phyloP scores from a whole-genome alignment of 1,140 invertebrate species.

The Drosophila micromelanica region DNA sequence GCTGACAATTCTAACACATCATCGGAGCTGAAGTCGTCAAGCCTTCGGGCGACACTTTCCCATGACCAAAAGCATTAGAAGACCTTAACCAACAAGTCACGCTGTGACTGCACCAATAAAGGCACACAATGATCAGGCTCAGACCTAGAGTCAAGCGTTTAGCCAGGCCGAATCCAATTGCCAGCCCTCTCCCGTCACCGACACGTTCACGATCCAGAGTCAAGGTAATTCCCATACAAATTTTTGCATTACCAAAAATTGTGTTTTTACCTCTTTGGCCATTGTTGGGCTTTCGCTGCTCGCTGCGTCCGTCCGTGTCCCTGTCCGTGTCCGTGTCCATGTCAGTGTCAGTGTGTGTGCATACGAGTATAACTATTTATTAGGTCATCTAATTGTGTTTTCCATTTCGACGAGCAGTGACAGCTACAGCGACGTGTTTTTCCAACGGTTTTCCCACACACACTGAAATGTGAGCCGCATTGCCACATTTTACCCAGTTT shows the following conservation, averaged over 20 bases:
- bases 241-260: constrained; percentile 71
- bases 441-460: constrained; percentile 75
- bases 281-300: constrained; percentile 44
- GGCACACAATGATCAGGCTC: constrained; percentile 50
- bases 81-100: constrained; percentile 61
- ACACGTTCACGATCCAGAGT: constrained; percentile 68
- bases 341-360: constrained; percentile 59
- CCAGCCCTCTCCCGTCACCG: constrained; percentile 17
- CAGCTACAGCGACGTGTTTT: constrained; percentile 56
- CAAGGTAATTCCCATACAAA: constrained; percentile 80
- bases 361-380: constrained; percentile 66
- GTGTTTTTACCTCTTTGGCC: constrained; percentile 50
- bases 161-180: constrained; percentile 31
- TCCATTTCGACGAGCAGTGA: constrained; percentile 68
- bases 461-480: constrained; percentile 14
- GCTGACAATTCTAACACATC: constrained; percentile 44
- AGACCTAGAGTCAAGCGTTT: constrained; percentile 17
- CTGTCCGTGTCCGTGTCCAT: constrained; percentile 44
- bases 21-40: constrained; percentile 25
- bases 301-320: constrained; percentile 5
- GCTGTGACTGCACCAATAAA: constrained; percentile 75
- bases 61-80: constrained; percentile 74
- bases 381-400: constrained; percentile 83
- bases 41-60: constrained; percentile 58
- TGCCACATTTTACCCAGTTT: constrained; percentile 43